phyloP scores from a whole-genome alignment of 2,888 invertebrate species.

The Allacma fusca region DNA sequence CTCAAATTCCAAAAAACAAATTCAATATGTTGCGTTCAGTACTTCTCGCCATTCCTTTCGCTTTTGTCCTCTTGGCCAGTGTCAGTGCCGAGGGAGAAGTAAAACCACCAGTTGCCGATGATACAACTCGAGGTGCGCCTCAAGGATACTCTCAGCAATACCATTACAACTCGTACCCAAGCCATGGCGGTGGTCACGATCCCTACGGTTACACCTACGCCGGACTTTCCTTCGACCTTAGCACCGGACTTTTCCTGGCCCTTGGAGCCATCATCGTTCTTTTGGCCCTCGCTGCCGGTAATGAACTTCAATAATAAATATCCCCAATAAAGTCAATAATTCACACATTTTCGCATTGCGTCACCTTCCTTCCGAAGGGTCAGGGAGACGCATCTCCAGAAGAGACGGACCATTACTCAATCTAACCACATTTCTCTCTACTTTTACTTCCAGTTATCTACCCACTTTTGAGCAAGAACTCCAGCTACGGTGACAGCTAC shows the following conservation, averaged over 20 bases:
- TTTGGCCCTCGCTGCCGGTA: constrained; percentile 61
- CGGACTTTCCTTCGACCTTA: constrained; percentile 61
- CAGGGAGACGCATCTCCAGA: no score
- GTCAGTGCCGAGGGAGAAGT: constrained; percentile 59
- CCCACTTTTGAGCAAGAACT: constrained; percentile 62
- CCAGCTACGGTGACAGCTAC: constrained; percentile 60
- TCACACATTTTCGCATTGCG: no score
- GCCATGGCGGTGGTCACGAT: constrained; percentile 55
- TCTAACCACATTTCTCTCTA: constrained; percentile 22
- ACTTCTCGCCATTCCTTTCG: constrained; percentile 60
- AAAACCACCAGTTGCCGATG: constrained; percentile 55
- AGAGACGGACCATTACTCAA: not conserved
- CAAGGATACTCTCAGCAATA: constrained; percentile 61
- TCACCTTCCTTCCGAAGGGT: no score
- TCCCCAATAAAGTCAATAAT: no score
- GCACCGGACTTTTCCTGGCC: constrained; percentile 61
- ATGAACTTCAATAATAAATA: constrained; percentile 6
- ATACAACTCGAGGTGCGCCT: constrained; percentile 56
- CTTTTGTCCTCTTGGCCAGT: constrained; percentile 61
- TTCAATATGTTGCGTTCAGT: constrained; percentile 60
- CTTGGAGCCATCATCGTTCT: constrained; percentile 62
- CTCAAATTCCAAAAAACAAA: constrained; percentile 25
- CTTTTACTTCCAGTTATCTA: constrained; percentile 56
- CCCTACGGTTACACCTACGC: constrained; percentile 62
- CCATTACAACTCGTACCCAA: constrained; percentile 61